A percentile compares a stretch with the other conserved stretches of the same genome.
Evolutionary conservation across 2,113 vertebrate species (phyloP).

Genomic region (Bostrychus sinensis): DNA sequence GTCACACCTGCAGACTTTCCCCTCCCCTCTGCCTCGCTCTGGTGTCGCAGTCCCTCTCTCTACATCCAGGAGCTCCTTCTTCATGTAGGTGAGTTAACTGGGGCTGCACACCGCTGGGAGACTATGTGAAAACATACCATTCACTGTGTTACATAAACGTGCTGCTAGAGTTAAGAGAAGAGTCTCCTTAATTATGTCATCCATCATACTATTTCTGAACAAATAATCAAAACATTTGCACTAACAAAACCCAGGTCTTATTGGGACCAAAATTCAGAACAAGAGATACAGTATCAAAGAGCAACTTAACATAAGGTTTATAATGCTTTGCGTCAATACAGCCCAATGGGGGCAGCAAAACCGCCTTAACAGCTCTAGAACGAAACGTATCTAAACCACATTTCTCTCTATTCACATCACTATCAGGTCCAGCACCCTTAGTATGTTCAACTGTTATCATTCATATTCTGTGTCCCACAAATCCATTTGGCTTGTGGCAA

Average conservation of each 20-base stretch:
- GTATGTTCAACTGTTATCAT: not conserved
- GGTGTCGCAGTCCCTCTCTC: constrained; percentile 62
- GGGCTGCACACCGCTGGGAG: constrained; percentile 78
- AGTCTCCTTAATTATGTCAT: constrained; percentile 13
- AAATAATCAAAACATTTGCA: not conserved
- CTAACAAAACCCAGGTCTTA: not conserved
- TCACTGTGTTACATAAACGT: constrained; percentile 51
- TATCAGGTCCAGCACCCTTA: not conserved
- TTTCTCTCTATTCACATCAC: not conserved
- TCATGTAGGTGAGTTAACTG: constrained; percentile 80
- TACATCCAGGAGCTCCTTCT: constrained; percentile 64
- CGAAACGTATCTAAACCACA: not conserved
- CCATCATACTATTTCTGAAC: constrained; percentile 11
- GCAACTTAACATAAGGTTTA: not conserved
- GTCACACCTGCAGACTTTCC: constrained; percentile 80
- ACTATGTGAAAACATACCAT: constrained; percentile 29
- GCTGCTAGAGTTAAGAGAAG: constrained; percentile 1
- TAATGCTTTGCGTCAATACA: not conserved
- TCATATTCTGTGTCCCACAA: constrained; percentile 1
- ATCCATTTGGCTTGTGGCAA: constrained; percentile 4
- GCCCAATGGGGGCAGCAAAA: constrained; percentile 10
- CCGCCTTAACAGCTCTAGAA: not conserved
- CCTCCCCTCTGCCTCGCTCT: constrained; percentile 62
- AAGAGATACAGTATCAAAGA: not conserved
- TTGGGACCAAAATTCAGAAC: not conserved